A percentile compares a stretch with the other conserved stretches of the same genome.
These are phyloP conservation scores for Sarcophaga carnaria DNA, from an alignment of 2,888 invertebrate species.

Conservation along the genomic window DNA sequence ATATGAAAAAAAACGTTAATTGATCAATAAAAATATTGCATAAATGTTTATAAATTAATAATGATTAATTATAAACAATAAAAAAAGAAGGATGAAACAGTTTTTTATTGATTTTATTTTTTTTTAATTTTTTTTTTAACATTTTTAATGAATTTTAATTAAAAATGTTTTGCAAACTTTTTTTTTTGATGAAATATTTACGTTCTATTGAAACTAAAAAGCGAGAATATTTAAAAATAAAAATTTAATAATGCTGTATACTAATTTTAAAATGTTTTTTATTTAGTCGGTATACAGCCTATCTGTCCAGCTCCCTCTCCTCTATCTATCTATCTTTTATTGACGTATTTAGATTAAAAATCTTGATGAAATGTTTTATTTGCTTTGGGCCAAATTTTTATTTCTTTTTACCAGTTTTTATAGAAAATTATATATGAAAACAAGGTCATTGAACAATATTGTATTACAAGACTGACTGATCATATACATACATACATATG, in stretches of 20 bases:
- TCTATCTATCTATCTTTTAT: background rate
- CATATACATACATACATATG: background rate
- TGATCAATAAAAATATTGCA: slow-evolving; percentile 49
- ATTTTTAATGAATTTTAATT: too few species aligned
- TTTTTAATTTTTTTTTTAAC: too few species aligned
- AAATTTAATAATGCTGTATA: background rate
- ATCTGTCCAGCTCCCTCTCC: background rate
- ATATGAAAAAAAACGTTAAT: slow-evolving; percentile 41
- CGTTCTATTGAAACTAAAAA: too few species aligned
- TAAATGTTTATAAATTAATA: slow-evolving; percentile 40
- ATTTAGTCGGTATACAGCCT: background rate
- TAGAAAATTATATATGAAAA: background rate
- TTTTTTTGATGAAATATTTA: too few species aligned
- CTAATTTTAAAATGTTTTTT: slow-evolving; percentile 40
- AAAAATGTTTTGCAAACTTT: too few species aligned
- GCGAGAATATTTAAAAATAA: too few species aligned
- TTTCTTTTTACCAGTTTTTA: slow-evolving; percentile 24
- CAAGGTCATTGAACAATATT: slow-evolving; percentile 41
- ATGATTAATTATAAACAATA: slow-evolving; percentile 21
- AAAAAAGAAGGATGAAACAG: background rate
- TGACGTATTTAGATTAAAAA: slow-evolving; percentile 40
- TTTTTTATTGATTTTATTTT: too few species aligned
- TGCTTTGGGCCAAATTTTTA: background rate
- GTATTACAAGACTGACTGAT: background rate
- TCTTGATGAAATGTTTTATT: slow-evolving; percentile 38